Percentiles rank a stretch among this genome's conserved stretches.
Evolutionary conservation across 2,113 vertebrate genomes (phyloP).

Genomic region (Trichomycterus rosablanca): DNA sequence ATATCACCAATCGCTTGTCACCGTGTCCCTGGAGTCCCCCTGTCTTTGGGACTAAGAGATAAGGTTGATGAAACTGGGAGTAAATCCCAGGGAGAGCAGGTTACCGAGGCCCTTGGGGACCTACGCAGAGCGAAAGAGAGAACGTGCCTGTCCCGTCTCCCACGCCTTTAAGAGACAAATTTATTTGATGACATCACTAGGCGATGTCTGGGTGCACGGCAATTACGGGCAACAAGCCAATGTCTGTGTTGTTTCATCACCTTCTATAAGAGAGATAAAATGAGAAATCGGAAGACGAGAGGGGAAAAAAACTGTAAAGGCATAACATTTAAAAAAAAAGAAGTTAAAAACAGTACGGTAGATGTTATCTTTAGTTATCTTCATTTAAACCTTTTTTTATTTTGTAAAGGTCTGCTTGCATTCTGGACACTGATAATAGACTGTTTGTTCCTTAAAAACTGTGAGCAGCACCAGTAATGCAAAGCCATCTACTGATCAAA

Average conservation of each 20-base stretch:
- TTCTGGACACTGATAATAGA: too few relatives aligned
- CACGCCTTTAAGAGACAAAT: conserved; percentile 21
- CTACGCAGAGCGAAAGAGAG: conserved; percentile 23
- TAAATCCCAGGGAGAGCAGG: conserved; percentile 49
- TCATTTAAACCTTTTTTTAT: too few relatives aligned
- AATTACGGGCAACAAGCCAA: conserved; percentile 5
- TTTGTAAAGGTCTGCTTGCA: too few relatives aligned
- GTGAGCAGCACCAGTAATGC: too few relatives aligned
- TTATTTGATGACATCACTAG: conserved; percentile 38
- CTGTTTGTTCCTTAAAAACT: too few relatives aligned
- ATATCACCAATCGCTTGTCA: conserved; percentile 37
- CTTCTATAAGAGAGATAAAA: conserved; percentile 25
- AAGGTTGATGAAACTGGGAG: conserved; percentile 64
- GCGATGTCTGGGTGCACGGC: conserved; percentile 9
- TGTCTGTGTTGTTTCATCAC: conserved; percentile 21
- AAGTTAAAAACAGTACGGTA: not conserved
- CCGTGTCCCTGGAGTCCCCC: conserved; percentile 35
- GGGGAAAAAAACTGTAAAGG: not conserved
- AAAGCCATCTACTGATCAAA: too few relatives aligned
- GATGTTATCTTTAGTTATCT: too few relatives aligned
- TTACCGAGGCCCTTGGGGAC: conserved; percentile 6
- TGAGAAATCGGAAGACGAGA: not conserved
- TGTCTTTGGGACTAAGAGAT: conserved; percentile 43
- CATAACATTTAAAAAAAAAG: too few relatives aligned
- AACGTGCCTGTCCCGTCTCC: conserved; percentile 25